Percentiles rank a stretch among this genome's conserved stretches.
phyloP scores from a whole-genome alignment of 2,113 vertebrate genomes.

The Brachyistius frenatus region DNA sequence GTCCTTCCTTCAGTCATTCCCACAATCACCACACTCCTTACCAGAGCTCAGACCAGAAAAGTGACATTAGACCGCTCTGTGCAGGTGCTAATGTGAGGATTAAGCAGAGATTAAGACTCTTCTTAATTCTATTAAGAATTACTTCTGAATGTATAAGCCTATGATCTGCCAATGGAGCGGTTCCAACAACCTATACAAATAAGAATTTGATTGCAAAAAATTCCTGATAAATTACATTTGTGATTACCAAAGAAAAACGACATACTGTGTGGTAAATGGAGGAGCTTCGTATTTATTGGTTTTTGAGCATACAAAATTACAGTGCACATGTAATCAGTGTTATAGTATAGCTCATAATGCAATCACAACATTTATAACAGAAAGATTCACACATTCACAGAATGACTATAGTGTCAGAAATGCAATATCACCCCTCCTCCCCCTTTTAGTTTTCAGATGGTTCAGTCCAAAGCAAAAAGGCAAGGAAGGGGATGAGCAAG shows the following conservation, averaged over 20 bases:
- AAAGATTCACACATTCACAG: slow-evolving; percentile 29
- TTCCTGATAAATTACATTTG: background rate
- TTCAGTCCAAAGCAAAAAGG: slow-evolving; percentile 54
- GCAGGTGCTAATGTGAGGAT: slow-evolving; percentile 65
- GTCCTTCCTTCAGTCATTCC: slow-evolving; percentile 9
- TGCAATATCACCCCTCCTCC: slow-evolving; percentile 20
- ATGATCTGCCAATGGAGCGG: background rate
- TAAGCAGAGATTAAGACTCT: slow-evolving; percentile 69
- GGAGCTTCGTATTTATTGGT: slow-evolving; percentile 31
- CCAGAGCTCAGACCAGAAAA: slow-evolving; percentile 39
- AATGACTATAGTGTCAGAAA: slow-evolving; percentile 6
- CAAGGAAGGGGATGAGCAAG: slow-evolving; percentile 54
- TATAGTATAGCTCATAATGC: background rate
- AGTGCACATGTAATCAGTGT: slow-evolving; percentile 9
- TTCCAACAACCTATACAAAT: background rate
- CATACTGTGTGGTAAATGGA: background rate
- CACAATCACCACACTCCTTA: slow-evolving; percentile 1
- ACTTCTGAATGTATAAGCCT: slow-evolving; percentile 6
- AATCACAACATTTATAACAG: slow-evolving; percentile 24
- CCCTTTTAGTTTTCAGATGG: slow-evolving; percentile 50
- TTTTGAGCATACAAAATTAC: slow-evolving; percentile 10
- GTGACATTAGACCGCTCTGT: slow-evolving; percentile 51
- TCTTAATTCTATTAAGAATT: slow-evolving; percentile 65
- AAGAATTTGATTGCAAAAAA: background rate
- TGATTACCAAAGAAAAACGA: background rate